phyloP scores from a whole-genome alignment of 2,888 invertebrate genomes.

The Zeuzera pyrina region DNA sequence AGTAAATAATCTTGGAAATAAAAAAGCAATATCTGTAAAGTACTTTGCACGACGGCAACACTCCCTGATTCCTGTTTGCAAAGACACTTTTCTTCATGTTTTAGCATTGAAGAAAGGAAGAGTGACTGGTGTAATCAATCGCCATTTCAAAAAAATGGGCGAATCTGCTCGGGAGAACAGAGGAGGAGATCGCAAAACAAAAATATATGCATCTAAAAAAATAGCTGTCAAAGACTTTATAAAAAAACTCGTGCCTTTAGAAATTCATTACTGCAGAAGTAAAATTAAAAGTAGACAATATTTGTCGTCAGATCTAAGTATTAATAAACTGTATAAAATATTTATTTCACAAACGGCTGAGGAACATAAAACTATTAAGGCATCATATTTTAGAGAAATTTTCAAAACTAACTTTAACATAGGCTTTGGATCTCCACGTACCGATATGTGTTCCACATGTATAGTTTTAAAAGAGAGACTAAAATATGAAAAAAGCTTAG shows the following conservation, averaged over 20 bases:
- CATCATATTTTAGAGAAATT: not conserved
- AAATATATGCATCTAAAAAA: not conserved
- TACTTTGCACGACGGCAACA: too few relatives aligned
- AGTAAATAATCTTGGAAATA: too few relatives aligned
- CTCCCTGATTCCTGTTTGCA: too few relatives aligned
- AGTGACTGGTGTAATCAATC: not conserved
- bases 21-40: too few relatives aligned
- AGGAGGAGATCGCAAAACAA: conserved; percentile 1
- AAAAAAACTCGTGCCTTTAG: not conserved
- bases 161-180: not conserved
- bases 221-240: not conserved
- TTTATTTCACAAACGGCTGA: not conserved
- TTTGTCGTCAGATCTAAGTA: not conserved
- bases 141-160: not conserved
- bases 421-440: not conserved
- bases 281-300: conserved; percentile 2
- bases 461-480: not conserved
- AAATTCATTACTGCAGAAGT: conserved; percentile 1
- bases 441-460: conserved; percentile 1
- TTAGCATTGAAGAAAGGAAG: not conserved
- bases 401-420: conserved; percentile 1
- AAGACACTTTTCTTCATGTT: not conserved
- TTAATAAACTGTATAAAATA: conserved; percentile 1
- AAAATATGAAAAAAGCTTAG: not conserved
- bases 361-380: not conserved